Evolutionary conservation across 2,888 invertebrate genomes (phyloP).

Genomic region (Rhimphoctona megacephalus): DNA sequence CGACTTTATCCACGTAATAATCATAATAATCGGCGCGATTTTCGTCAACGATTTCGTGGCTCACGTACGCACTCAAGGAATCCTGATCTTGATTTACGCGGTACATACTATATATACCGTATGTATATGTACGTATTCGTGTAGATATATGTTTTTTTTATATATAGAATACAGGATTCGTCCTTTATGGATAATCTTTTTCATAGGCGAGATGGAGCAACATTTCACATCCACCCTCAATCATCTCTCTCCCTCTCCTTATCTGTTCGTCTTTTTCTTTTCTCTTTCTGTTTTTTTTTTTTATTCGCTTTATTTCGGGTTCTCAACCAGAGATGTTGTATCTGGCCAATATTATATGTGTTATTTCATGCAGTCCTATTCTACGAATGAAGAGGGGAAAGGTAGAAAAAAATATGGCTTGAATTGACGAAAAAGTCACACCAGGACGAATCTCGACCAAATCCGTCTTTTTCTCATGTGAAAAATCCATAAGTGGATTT

Average conservation of each 20-base stretch:
- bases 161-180: conserved; percentile 44
- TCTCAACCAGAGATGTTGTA: conserved; percentile 49
- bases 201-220: conserved; percentile 46
- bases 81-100: conserved; percentile 66
- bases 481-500: conserved; percentile 49
- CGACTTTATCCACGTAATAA: conserved; percentile 38
- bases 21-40: conserved; percentile 42
- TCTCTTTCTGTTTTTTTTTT: conserved; percentile 33
- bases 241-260: conserved; percentile 52
- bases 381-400: not conserved
- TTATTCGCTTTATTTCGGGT: conserved; percentile 64
- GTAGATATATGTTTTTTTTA: not conserved
- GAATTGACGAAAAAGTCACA: conserved; percentile 63
- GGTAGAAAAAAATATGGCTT: conserved; percentile 12
- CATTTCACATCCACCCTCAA: conserved; percentile 55
- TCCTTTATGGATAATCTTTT: conserved; percentile 60
- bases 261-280: conserved; percentile 38
- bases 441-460: conserved; percentile 48
- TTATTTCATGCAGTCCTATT: conserved; percentile 56
- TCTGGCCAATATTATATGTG: conserved; percentile 66
- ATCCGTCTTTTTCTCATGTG: conserved; percentile 67
- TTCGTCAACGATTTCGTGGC: conserved; percentile 53
- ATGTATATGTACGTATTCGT: not conserved
- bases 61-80: conserved; percentile 60
- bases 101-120: conserved; percentile 14